Evolutionary conservation across 2,113 vertebrate genomes (phyloP).

Genomic region (Microtus richardsoni): DNA sequence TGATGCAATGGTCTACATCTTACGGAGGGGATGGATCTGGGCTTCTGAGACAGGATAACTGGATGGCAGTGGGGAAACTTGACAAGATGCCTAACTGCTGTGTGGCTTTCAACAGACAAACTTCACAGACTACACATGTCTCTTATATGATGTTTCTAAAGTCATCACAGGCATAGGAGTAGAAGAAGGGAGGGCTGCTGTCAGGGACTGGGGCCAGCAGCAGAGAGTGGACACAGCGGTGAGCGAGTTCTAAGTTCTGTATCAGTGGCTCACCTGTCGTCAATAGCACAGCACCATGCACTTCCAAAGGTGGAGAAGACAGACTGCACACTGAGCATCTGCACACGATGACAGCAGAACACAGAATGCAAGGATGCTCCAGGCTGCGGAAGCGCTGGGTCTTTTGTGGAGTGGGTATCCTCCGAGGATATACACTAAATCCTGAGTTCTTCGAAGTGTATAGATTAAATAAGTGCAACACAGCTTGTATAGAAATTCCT

Average conservation of each 20-base stretch:
- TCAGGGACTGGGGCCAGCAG: neutral
- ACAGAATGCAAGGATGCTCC: neutral
- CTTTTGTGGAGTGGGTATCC: too few relatives aligned
- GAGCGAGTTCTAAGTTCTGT: neutral
- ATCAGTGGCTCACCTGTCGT: fast-evolving
- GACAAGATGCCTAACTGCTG: fast-evolving
- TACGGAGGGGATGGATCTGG: too few relatives aligned
- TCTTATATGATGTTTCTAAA: neutral
- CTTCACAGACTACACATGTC: neutral
- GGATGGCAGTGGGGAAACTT: fast-evolving
- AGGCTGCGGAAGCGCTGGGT: neutral
- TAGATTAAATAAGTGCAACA: neutral
- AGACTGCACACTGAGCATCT: neutral
- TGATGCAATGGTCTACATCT: fast-evolving
- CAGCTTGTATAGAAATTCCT: neutral
- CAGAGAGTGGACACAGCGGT: fast-evolving
- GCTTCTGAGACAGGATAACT: neutral
- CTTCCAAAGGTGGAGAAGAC: neutral
- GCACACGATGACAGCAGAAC: neutral
- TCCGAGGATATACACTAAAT: neutral
- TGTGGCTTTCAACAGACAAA: neutral
- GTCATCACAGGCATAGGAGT: fast-evolving
- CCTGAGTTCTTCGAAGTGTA: neutral
- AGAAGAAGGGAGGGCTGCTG: neutral
- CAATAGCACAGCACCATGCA: neutral